Percentiles rank a stretch among this genome's conserved stretches.
Evolutionary conservation across 2,888 invertebrate genomes (phyloP).

Genomic region (Dynastes tityus): DNA sequence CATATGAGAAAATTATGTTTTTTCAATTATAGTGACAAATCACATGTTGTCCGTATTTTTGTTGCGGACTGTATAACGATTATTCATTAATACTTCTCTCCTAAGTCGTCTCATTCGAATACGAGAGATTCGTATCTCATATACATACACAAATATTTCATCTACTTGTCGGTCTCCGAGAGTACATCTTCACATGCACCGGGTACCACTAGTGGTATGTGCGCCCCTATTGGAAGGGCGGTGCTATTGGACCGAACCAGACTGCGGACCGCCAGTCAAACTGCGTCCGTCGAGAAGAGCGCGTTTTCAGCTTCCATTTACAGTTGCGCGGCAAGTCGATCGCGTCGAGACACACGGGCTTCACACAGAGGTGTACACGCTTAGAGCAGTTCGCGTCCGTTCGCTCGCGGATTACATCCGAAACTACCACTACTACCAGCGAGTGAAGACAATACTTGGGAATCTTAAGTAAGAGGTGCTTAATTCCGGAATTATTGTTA

Average conservation of each 20-base stretch:
- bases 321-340: conserved; percentile 55
- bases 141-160: not conserved
- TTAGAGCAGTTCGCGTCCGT: not conserved
- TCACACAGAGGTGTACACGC: conserved; percentile 34
- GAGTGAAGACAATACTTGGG: not conserved
- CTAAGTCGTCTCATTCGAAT: not conserved
- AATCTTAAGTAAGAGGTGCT: conserved; percentile 22
- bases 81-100: not conserved
- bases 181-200: conserved; percentile 11
- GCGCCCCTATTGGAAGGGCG: conserved; percentile 67
- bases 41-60: not conserved
- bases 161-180: conserved; percentile 1
- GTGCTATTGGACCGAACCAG: conserved; percentile 62
- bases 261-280: conserved; percentile 69
- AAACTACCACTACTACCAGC: conserved; percentile 15
- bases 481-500: conserved; percentile 2
- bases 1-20: too few relatives aligned
- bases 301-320: conserved; percentile 59
- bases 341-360: conserved; percentile 48
- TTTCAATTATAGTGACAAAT: too few relatives aligned
- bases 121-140: conserved; percentile 7
- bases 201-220: conserved; percentile 52
- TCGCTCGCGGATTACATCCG: not conserved
- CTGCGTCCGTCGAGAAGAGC: conserved; percentile 64
- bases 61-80: not conserved